phyloP scores from a whole-genome alignment of 2,797 vertebrate species.

The Melanotaenia parkinsoni region DNA sequence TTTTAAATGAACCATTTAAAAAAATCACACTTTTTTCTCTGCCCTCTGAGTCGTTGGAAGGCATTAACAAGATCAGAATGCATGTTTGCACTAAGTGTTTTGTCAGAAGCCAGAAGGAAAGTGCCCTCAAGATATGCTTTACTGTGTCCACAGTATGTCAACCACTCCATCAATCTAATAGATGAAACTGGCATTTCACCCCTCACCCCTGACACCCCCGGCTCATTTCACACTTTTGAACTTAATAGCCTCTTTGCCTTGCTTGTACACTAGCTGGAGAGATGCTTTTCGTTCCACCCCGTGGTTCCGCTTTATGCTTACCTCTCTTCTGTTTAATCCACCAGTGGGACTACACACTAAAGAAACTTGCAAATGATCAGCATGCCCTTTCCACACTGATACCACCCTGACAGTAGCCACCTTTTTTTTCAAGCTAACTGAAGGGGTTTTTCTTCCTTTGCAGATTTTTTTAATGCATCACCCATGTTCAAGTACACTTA shows the following conservation, averaged over 20 bases:
- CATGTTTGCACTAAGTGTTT: background rate
- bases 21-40: background rate
- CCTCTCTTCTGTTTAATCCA: background rate
- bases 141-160: constrained; percentile 39
- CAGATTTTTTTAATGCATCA: constrained; percentile 4
- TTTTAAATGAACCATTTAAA: too few species aligned
- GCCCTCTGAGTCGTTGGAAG: background rate
- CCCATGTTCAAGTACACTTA: background rate
- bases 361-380: constrained; percentile 9
- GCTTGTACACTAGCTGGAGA: constrained; percentile 18
- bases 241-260: constrained; percentile 42
- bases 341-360: background rate
- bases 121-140: constrained; percentile 16
- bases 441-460: background rate
- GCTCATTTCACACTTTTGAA: constrained; percentile 73
- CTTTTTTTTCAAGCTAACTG: background rate
- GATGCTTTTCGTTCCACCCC: constrained; percentile 7
- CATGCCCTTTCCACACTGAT: background rate
- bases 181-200: constrained; percentile 55
- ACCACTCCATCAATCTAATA: constrained; percentile 52
- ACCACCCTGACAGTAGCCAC: background rate
- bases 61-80: background rate
- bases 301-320: constrained; percentile 3
- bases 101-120: constrained; percentile 7
- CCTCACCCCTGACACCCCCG: constrained; percentile 32